Percentiles rank a stretch among this genome's conserved stretches.
These are phyloP conservation scores for Hydrolagus colliei DNA, from an alignment of 2,797 vertebrate genomes.

Conservation along the genomic window DNA sequence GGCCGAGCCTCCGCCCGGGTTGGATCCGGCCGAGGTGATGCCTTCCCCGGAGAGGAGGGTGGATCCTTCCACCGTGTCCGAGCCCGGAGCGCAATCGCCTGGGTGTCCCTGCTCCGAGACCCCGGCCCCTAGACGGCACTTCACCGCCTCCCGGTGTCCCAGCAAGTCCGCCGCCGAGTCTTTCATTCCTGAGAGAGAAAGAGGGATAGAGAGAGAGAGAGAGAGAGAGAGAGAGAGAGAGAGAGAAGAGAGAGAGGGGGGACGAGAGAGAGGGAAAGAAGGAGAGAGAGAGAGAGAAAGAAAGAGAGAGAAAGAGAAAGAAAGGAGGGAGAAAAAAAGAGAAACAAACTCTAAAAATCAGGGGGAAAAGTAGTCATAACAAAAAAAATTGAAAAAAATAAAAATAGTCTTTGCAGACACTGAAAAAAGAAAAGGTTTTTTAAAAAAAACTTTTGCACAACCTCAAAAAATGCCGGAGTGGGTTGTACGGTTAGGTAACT, in stretches of 20 bases:
- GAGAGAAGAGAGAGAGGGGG: not conserved
- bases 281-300: no score
- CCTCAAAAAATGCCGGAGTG: not conserved
- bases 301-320: no score
- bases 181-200: slow-evolving; percentile 77
- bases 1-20: slow-evolving; percentile 76
- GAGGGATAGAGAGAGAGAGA: not conserved
- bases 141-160: slow-evolving; percentile 89
- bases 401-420: no score
- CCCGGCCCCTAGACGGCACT: slow-evolving; percentile 82
- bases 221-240: not conserved
- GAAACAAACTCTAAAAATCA: no score
- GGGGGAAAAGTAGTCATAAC: no score
- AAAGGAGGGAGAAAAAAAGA: no score
- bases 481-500: not conserved
- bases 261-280: no score
- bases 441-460: not conserved
- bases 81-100: slow-evolving; percentile 80
- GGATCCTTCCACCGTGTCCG: slow-evolving; percentile 83
- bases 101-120: slow-evolving; percentile 81
- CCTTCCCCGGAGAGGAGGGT: slow-evolving; percentile 89
- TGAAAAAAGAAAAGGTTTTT: not conserved
- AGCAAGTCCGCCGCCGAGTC: slow-evolving; percentile 86
- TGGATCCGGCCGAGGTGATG: slow-evolving; percentile 80
- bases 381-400: no score